phyloP scores from a whole-genome alignment of 2,113 vertebrate species.

The Toxostoma redivivum region DNA sequence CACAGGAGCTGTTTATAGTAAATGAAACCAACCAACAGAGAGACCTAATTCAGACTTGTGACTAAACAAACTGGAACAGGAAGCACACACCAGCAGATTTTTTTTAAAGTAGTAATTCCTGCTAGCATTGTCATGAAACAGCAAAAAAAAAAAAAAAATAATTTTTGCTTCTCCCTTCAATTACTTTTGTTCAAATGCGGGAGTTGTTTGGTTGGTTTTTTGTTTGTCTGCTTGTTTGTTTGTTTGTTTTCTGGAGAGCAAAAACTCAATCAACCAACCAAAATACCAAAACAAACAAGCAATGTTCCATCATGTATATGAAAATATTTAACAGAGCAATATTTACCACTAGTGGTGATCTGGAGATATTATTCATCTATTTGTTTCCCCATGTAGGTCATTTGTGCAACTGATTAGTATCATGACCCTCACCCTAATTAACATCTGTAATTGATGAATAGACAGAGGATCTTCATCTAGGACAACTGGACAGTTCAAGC shows the following conservation, averaged over 20 bases:
- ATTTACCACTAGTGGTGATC: neutral
- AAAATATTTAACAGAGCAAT: neutral
- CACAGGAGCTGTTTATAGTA: conserved; percentile 54
- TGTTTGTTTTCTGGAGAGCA: neutral
- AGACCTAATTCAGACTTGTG: conserved; percentile 62
- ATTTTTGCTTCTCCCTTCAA: neutral
- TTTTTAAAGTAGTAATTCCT: conserved; percentile 64
- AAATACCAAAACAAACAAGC: neutral
- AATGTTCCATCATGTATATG: neutral
- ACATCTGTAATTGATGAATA: neutral
- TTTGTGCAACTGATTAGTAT: neutral
- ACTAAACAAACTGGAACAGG: conserved; percentile 75
- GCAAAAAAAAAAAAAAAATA: neutral
- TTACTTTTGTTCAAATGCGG: neutral
- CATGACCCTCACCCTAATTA: neutral
- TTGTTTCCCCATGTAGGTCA: neutral
- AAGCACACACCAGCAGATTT: conserved; percentile 67
- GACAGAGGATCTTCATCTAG: neutral
- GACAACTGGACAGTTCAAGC: neutral
- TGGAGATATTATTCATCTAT: neutral
- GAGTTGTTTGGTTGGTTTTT: too few species aligned
- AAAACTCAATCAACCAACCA: neutral
- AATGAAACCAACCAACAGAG: conserved; percentile 50
- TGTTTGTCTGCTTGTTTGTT: too few species aligned
- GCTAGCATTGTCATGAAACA: conserved; percentile 62